Percentiles rank a stretch among this genome's conserved stretches.
Conservation (phyloP, 2,797 vertebrate genomes). For the Chelmon rostratus region DNA sequence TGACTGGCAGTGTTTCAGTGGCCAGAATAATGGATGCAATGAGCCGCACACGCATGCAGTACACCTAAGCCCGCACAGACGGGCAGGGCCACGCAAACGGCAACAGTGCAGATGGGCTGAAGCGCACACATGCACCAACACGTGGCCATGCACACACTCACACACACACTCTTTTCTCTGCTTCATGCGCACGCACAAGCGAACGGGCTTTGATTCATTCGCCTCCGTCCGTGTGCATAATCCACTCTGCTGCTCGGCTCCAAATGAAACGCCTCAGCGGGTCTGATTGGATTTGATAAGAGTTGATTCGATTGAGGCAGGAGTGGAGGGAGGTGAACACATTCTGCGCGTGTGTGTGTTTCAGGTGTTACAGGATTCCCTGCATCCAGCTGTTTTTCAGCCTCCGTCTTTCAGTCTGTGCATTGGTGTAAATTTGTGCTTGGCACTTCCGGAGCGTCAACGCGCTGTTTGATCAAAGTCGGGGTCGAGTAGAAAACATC, state of each 20-base stretch:
- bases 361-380: conserved; percentile 29
- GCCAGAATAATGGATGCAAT: conserved; percentile 53
- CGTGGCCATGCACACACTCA: conserved; percentile 33
- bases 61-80: conserved; percentile 50
- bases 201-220: conserved; percentile 21
- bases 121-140: conserved; percentile 38
- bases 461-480: conserved; percentile 1
- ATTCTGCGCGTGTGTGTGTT: conserved; percentile 24
- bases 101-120: conserved; percentile 41
- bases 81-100: conserved; percentile 26
- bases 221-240: conserved; percentile 54
- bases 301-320: conserved; percentile 70
- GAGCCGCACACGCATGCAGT: conserved; percentile 15
- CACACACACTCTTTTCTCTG: conserved; percentile 24
- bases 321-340: conserved; percentile 32
- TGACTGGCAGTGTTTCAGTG: conserved; percentile 45
- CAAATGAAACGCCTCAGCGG: conserved; percentile 77
- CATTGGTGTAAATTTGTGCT: neutral
- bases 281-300: conserved; percentile 79
- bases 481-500: neutral
- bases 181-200: conserved; percentile 26
- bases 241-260: conserved; percentile 60
- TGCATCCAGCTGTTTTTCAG: neutral
- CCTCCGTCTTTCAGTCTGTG: neutral
- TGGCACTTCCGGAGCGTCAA: neutral